phyloP scores from a whole-genome alignment of 1,140 invertebrate genomes.

The Leptinotarsa texana region DNA sequence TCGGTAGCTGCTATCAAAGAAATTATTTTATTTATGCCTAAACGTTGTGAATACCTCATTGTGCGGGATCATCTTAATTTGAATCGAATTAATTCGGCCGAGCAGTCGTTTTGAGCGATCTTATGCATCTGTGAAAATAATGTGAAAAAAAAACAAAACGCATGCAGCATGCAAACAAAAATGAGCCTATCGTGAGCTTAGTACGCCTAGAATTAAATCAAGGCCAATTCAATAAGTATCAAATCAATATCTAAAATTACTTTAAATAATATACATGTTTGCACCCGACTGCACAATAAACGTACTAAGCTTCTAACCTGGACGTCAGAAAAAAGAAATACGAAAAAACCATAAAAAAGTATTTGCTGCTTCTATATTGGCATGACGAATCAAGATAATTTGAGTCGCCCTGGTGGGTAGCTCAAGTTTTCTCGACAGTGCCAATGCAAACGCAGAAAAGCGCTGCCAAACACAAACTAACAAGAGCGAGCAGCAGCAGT shows the following conservation, averaged over 20 bases:
- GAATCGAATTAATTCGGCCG: slow-evolving; percentile 43
- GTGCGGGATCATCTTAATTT: neutral
- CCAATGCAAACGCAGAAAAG: slow-evolving; percentile 49
- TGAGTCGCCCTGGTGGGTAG: neutral
- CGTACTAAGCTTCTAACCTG: slow-evolving; percentile 7
- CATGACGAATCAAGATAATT: slow-evolving; percentile 32
- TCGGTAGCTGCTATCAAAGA: neutral
- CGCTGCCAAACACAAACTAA: slow-evolving; percentile 51
- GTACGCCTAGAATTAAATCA: neutral
- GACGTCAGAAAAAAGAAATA: slow-evolving; percentile 22
- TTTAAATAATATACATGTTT: neutral
- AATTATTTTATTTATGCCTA: neutral
- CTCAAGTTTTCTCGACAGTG: slow-evolving; percentile 8
- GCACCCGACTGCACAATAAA: neutral
- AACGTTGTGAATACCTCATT: neutral
- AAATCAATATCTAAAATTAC: neutral
- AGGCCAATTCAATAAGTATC: too few species aligned
- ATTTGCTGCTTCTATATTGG: slow-evolving; percentile 49
- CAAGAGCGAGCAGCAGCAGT: slow-evolving; percentile 51
- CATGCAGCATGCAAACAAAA: slow-evolving; percentile 50
- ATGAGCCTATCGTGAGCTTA: slow-evolving; percentile 17
- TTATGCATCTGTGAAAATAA: slow-evolving; percentile 55
- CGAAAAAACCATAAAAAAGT: slow-evolving; percentile 28
- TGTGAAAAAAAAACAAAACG: slow-evolving; percentile 42
- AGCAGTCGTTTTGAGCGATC: slow-evolving; percentile 55